These are phyloP conservation scores for Salminus brasiliensis DNA, from an alignment of 2,113 vertebrate genomes.

Conservation along the genomic window DNA sequence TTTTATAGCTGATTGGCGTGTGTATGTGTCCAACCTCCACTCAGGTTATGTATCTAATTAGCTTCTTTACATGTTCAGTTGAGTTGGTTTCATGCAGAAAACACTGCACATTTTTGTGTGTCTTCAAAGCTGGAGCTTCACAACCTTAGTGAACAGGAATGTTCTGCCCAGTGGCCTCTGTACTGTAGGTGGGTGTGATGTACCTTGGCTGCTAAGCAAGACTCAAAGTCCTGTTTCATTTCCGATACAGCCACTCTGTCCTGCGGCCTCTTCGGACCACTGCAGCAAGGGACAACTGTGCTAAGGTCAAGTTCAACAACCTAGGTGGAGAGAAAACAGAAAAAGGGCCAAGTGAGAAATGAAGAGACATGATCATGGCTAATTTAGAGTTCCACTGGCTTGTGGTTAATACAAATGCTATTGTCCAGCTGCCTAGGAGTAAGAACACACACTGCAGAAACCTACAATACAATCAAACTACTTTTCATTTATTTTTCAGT, in stretches of 20 bases:
- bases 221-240: conserved; percentile 92
- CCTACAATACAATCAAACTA: no score
- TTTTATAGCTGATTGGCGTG: neutral
- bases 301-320: conserved; percentile 82
- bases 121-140: no score
- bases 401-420: no score
- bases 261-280: conserved; percentile 95
- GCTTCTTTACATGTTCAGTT: neutral
- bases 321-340: conserved; percentile 39
- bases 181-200: neutral
- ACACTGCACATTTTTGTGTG: no score
- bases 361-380: neutral
- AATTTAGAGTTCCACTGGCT: no score
- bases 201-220: conserved; percentile 89
- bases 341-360: neutral
- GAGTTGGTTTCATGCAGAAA: no score
- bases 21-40: no score
- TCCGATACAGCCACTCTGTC: conserved; percentile 89
- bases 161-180: neutral
- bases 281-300: conserved; percentile 92
- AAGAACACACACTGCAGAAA: no score
- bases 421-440: no score
- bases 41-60: no score
- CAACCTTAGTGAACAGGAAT: neutral
- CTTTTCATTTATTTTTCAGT: no score